Evolutionary conservation across 2,888 invertebrate species (phyloP).

Genomic region (Scrobipalpa costella): DNA sequence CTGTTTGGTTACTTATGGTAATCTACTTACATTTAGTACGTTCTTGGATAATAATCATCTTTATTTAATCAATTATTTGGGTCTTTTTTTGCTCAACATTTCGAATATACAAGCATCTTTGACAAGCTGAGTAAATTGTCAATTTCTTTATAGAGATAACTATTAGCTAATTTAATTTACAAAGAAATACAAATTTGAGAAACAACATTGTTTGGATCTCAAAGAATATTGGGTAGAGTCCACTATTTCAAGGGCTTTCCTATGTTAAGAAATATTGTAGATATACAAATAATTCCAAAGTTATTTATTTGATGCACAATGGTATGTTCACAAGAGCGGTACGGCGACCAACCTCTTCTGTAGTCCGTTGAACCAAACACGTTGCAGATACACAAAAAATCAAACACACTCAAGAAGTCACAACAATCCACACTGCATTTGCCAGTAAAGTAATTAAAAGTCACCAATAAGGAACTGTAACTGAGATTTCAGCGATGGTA

Average conservation of each 20-base stretch:
- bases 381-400: conserved; percentile 78
- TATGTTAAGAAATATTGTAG: background rate
- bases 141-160: no score
- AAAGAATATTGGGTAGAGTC: no score
- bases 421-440: conserved; percentile 58
- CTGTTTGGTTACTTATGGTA: no score
- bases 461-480: conserved; percentile 42
- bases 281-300: conserved; percentile 53
- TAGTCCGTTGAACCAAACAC: conserved; percentile 81
- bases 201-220: no score
- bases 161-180: no score
- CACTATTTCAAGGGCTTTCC: background rate
- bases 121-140: no score
- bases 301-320: conserved; percentile 65
- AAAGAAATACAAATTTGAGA: no score
- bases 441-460: conserved; percentile 39
- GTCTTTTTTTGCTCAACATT: no score
- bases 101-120: no score
- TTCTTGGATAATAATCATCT: no score
- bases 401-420: conserved; percentile 58
- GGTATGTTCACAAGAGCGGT: conserved; percentile 62
- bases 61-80: no score
- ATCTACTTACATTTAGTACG: no score
- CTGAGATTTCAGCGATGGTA: conserved; percentile 45
- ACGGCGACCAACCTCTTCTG: conserved; percentile 75